Base-by-base conservation (phyloP, 1,140 invertebrate genomes). In the Ostrea edulis region DNA sequence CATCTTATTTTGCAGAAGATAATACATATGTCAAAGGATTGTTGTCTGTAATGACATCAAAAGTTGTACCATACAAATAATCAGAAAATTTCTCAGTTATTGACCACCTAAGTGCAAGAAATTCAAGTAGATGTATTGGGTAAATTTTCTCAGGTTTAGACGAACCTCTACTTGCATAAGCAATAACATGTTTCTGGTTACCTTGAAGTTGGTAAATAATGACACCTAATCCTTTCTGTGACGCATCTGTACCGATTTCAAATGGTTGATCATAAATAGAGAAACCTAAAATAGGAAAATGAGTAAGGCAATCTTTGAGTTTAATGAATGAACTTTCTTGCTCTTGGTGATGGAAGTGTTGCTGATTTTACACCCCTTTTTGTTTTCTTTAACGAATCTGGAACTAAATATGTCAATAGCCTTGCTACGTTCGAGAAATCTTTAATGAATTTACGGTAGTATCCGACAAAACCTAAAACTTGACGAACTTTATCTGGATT, bases 401-500 rank as follows among this genome's bases (percentile, higher is more conserved):
- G 84, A 25, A 85, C 35, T 29, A 85, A 22, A 44, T 85, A 25
- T 35, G 55, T 85, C 4, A 85, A 35, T 65, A 58, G 84, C 12
- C 29, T 62, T 20, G 53, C 35, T 44, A 65, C 68, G 2, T 35
- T 58, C 25, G 14, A 44, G 44, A 85, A 65, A 22, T 89, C 84
- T 51, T 88, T 53, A 53, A 88, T n/a, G n/a, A n/a, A n/a, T n/a
- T n/a, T n/a, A n/a, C n/a, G n/a, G n/a, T n/a, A n/a, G n/a, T n/a
- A n/a, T n/a, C n/a, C n/a, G n/a, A n/a, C n/a, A n/a, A n/a, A n/a
- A n/a, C n/a, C n/a, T n/a, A n/a, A n/a, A n/a, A 96, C 96, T 65
- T 62, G 2, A 25, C 84, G 9, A 29, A 85, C 84, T 83, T 95
- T 93, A 52, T 93, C 92, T 20, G 92, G 82, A 86, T 20, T 8